phyloP scores from a whole-genome alignment of 2,797 vertebrate genomes.

The Betta splendens region DNA sequence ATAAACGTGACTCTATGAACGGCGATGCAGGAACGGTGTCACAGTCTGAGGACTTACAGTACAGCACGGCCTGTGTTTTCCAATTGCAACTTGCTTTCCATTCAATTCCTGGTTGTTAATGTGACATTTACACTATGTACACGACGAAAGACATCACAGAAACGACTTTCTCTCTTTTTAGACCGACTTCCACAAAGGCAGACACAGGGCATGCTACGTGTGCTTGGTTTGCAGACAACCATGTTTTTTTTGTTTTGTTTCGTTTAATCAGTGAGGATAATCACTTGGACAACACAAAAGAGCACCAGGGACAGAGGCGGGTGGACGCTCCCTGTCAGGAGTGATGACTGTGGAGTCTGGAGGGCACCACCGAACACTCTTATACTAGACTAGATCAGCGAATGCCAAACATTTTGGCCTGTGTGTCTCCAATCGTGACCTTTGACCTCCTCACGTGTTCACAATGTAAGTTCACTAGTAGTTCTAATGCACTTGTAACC shows the following conservation, averaged over 20 bases:
- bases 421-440: slow-evolving; percentile 35
- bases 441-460: slow-evolving; percentile 62
- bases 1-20: slow-evolving; percentile 77
- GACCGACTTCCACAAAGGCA: slow-evolving; percentile 56
- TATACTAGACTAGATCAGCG: not conserved
- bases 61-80: slow-evolving; percentile 60
- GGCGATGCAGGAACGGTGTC: slow-evolving; percentile 70
- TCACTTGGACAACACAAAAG: slow-evolving; percentile 46
- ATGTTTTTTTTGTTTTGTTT: not conserved
- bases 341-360: slow-evolving; percentile 40
- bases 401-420: not conserved
- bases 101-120: slow-evolving; percentile 53
- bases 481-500: slow-evolving; percentile 82
- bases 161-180: slow-evolving; percentile 50
- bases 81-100: slow-evolving; percentile 35
- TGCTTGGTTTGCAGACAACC: slow-evolving; percentile 52
- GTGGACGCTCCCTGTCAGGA: slow-evolving; percentile 51
- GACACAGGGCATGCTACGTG: slow-evolving; percentile 60
- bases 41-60: slow-evolving; percentile 65
- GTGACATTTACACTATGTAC: slow-evolving; percentile 86
- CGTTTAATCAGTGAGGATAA: slow-evolving; percentile 36
- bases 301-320: slow-evolving; percentile 73
- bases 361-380: slow-evolving; percentile 27
- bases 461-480: slow-evolving; percentile 80
- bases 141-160: slow-evolving; percentile 74